These are phyloP conservation scores for Syritta pipiens DNA, from an alignment of 2,888 invertebrate genomes.

Conservation along the genomic window DNA sequence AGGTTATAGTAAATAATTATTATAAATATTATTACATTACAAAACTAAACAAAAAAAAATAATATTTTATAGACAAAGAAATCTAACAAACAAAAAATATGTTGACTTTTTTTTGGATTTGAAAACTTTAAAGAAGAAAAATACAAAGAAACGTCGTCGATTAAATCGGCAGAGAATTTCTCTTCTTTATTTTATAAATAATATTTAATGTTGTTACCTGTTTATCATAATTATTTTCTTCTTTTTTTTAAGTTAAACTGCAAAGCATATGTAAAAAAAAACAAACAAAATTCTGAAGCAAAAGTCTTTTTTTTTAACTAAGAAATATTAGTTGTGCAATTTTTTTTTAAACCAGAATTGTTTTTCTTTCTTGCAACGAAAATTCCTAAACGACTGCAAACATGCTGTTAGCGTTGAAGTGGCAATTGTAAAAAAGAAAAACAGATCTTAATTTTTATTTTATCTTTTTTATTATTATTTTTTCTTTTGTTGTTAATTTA, in stretches of 20 bases:
- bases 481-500: conserved; percentile 58
- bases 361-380: conserved; percentile 7
- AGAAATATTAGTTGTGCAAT: conserved; percentile 65
- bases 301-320: conserved; percentile 31
- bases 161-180: conserved; percentile 54
- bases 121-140: conserved; percentile 29
- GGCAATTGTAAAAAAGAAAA: conserved; percentile 75
- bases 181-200: conserved; percentile 50
- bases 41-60: conserved; percentile 67
- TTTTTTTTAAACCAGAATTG: conserved; percentile 6
- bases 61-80: conserved; percentile 45
- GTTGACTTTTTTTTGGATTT: conserved; percentile 55
- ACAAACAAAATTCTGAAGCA: conserved; percentile 20
- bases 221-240: conserved; percentile 46
- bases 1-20: conserved; percentile 63
- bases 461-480: conserved; percentile 2
- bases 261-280: conserved; percentile 56
- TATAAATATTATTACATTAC: conserved; percentile 68
- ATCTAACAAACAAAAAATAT: conserved; percentile 42
- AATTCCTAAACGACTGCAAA: not conserved
- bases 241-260: conserved; percentile 36
- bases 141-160: conserved; percentile 38
- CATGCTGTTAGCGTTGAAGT: conserved; percentile 22
- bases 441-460: conserved; percentile 73
- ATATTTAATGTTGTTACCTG: conserved; percentile 68